Evolutionary conservation across 2,888 invertebrate genomes (phyloP).

Genomic region (Dysmachus trigonus): DNA sequence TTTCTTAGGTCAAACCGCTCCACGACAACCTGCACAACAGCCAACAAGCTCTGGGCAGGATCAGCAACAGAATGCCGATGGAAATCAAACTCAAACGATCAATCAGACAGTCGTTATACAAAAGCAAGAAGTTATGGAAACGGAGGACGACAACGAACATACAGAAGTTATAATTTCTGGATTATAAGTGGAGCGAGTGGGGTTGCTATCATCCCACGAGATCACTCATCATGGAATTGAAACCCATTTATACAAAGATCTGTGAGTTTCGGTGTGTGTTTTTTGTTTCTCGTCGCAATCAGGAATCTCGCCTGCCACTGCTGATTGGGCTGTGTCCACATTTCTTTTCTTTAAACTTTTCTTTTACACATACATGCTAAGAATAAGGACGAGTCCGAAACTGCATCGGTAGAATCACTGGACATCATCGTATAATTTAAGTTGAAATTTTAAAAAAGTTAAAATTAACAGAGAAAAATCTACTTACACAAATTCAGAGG

Average conservation of each 20-base stretch:
- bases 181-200: conserved; percentile 37
- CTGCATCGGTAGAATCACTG: background rate
- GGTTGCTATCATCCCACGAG: background rate
- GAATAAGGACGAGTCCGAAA: background rate
- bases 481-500: background rate
- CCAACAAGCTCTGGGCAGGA: conserved; percentile 50
- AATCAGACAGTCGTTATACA: conserved; percentile 59
- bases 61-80: conserved; percentile 49
- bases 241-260: conserved; percentile 26
- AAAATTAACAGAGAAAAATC: background rate
- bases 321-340: background rate
- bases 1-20: conserved; percentile 62
- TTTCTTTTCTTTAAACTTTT: background rate
- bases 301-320: background rate
- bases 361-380: background rate
- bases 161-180: conserved; percentile 49
- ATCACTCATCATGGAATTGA: conserved; percentile 7
- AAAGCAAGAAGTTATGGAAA: conserved; percentile 62
- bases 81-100: conserved; percentile 16
- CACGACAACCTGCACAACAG: conserved; percentile 63
- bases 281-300: background rate
- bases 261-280: background rate
- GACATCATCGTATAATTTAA: background rate
- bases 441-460: background rate
- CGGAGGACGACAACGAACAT: conserved; percentile 58